Evolutionary conservation across 2,888 invertebrate genomes (phyloP).

Genomic region (Empis livida): DNA sequence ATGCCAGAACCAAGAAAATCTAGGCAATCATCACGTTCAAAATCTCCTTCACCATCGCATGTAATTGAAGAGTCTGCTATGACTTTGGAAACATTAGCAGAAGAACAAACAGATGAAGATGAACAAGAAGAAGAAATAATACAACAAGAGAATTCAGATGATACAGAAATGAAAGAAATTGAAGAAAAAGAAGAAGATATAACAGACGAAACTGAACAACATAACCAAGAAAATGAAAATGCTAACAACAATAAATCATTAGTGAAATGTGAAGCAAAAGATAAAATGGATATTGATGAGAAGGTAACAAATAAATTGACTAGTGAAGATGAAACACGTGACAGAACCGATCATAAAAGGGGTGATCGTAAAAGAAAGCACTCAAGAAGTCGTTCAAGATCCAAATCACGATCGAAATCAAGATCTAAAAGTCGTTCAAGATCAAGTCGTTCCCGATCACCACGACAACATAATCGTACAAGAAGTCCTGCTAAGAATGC

Average conservation of each 20-base stretch:
- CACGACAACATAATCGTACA: constrained; percentile 20
- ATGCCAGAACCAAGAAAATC: constrained; percentile 17
- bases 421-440: constrained; percentile 19
- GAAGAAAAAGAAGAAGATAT: constrained; percentile 12
- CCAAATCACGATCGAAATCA: constrained; percentile 17
- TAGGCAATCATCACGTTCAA: constrained; percentile 27
- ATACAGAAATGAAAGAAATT: constrained; percentile 8
- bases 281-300: constrained; percentile 17
- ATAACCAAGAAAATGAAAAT: constrained; percentile 18
- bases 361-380: constrained; percentile 6
- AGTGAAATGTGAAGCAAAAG: constrained; percentile 16
- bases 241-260: constrained; percentile 26
- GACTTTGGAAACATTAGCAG: constrained; percentile 22
- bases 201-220: background rate
- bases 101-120: constrained; percentile 15
- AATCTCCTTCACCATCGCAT: constrained; percentile 28
- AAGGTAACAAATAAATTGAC: constrained; percentile 12
- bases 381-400: constrained; percentile 18
- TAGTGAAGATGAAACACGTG: constrained; percentile 8
- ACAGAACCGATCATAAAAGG: constrained; percentile 4
- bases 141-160: background rate
- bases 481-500: constrained; percentile 22
- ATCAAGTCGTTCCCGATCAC: constrained; percentile 21
- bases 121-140: constrained; percentile 9
- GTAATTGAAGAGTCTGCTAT: constrained; percentile 11